phyloP scores from a whole-genome alignment of 2,888 invertebrate genomes.

The Leptinotarsa tumamoca region DNA sequence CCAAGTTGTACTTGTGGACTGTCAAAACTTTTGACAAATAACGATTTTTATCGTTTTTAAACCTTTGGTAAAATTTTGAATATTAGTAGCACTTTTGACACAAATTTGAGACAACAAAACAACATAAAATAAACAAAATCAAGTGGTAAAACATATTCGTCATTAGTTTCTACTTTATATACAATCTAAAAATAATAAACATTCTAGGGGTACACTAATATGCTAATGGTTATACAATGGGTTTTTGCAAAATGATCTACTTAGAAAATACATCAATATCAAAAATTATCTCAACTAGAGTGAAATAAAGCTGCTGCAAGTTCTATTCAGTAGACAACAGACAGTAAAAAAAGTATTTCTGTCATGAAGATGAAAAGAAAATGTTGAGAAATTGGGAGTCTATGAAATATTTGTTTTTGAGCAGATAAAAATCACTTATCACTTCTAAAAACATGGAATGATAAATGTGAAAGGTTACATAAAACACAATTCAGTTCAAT shows the following conservation, averaged over 20 bases:
- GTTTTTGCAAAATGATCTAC: background rate
- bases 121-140: background rate
- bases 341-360: background rate
- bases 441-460: background rate
- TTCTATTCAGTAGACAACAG: background rate
- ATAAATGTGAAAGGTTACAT: background rate
- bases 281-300: background rate
- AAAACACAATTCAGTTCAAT: constrained; percentile 1
- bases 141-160: background rate
- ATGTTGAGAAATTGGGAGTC: background rate
- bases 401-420: background rate
- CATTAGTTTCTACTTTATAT: background rate
- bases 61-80: too few species aligned
- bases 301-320: background rate
- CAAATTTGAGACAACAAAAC: too few species aligned
- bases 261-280: background rate
- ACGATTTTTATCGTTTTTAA: too few species aligned
- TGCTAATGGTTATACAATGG: background rate
- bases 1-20: too few species aligned
- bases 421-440: background rate
- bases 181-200: background rate
- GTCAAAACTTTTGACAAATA: too few species aligned
- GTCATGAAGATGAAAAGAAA: too few species aligned
- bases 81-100: too few species aligned
- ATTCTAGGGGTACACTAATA: background rate